Evolutionary conservation across 2,113 vertebrate species (phyloP).

Genomic region (Tretioscincus oriximinensis): DNA sequence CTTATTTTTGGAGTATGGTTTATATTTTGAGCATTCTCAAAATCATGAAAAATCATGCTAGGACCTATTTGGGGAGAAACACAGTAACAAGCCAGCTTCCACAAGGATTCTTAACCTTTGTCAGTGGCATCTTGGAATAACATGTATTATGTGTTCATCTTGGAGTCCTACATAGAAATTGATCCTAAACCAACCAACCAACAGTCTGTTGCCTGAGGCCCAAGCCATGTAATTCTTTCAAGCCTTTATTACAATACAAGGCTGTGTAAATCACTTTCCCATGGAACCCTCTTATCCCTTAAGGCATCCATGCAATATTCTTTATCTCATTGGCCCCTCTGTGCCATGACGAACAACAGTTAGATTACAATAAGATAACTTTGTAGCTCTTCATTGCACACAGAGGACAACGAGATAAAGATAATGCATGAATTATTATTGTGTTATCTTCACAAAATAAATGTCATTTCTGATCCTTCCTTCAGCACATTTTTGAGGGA

Average conservation of each 20-base stretch:
- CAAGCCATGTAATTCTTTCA: background rate
- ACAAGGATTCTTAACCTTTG: background rate
- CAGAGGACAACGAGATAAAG: slow-evolving; percentile 10
- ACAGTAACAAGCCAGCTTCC: background rate
- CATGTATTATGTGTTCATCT: no score
- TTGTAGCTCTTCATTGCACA: slow-evolving; percentile 28
- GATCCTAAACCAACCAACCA: background rate
- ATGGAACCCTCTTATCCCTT: slow-evolving; percentile 20
- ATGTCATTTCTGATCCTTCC: slow-evolving; percentile 50
- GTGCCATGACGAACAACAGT: slow-evolving; percentile 35
- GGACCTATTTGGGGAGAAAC: no score
- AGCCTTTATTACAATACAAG: slow-evolving; percentile 12
- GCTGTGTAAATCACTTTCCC: slow-evolving; percentile 27
- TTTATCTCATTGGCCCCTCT: slow-evolving; percentile 12
- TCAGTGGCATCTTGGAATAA: background rate
- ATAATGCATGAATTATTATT: slow-evolving; percentile 64
- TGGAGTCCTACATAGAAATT: background rate
- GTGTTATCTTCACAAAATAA: slow-evolving; percentile 72
- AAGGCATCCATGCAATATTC: slow-evolving; percentile 3
- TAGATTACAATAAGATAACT: slow-evolving; percentile 66
- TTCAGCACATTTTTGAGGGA: no score
- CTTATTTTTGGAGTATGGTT: no score
- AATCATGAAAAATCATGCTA: no score
- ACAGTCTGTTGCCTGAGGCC: background rate
- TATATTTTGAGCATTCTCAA: no score